Conservation (phyloP, 2,888 invertebrate species). For the Himalopsyche japonica region DNA sequence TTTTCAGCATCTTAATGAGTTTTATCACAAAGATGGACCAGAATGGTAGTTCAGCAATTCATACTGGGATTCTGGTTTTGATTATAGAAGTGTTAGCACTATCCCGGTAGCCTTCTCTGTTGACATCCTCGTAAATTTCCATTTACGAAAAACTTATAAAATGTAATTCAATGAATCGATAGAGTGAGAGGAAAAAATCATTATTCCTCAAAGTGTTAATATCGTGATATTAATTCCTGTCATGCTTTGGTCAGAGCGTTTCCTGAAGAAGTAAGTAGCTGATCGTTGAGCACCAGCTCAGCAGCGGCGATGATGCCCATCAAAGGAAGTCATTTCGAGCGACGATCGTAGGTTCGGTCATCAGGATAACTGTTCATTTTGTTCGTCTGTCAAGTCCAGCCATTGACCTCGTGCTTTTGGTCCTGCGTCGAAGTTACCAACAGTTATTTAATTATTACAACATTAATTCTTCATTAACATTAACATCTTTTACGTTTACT, state of each 20-base stretch:
- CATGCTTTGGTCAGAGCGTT: not conserved
- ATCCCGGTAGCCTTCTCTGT: too few species aligned
- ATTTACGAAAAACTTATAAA: too few species aligned
- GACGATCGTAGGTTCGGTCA: not conserved
- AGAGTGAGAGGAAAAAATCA: not conserved
- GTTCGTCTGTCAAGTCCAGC: not conserved
- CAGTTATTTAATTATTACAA: too few species aligned
- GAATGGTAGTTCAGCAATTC: too few species aligned
- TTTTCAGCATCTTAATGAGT: too few species aligned
- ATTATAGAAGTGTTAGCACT: too few species aligned
- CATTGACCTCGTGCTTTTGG: not conserved
- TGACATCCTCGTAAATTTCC: too few species aligned
- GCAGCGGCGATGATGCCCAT: not conserved
- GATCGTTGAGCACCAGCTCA: not conserved
- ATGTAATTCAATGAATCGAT: too few species aligned
- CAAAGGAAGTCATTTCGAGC: not conserved
- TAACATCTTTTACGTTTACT: too few species aligned
- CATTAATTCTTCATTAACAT: too few species aligned
- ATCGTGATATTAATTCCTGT: not conserved
- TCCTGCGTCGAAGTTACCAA: not conserved
- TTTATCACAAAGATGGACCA: too few species aligned
- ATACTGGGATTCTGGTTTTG: too few species aligned
- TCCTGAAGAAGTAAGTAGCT: not conserved
- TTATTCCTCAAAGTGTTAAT: not conserved
- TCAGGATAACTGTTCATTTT: not conserved